Evolutionary conservation across 2,113 vertebrate genomes (phyloP).

Genomic region (Myocastor coypus): DNA sequence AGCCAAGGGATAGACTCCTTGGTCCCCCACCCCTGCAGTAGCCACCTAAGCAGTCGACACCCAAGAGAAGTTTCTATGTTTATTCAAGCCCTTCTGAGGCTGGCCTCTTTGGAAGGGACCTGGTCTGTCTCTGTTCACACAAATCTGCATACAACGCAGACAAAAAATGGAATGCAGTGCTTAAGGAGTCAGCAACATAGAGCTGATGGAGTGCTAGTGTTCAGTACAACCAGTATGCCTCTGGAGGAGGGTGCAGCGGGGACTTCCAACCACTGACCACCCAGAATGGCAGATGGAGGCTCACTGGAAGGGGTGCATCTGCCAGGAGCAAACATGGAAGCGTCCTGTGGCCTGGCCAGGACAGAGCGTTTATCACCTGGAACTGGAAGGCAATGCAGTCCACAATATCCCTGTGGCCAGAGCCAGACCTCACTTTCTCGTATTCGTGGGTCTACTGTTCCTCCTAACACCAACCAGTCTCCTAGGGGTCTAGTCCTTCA

Average conservation of each 20-base stretch:
- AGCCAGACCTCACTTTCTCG: not conserved
- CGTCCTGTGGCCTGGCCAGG: not conserved
- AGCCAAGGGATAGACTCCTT: no score
- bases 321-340: not conserved
- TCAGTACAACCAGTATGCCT: not conserved
- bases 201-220: not conserved
- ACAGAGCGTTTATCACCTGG: not conserved
- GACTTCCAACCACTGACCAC: not conserved
- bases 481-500: not conserved
- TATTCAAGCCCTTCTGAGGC: slow-evolving; percentile 57
- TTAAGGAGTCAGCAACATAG: not conserved
- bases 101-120: not conserved
- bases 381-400: no score
- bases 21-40: not conserved
- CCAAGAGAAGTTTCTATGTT: not conserved
- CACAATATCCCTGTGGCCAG: not conserved
- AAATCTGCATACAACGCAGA: not conserved
- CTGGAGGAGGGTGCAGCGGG: not conserved
- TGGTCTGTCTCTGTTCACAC: not conserved
- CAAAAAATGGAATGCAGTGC: not conserved
- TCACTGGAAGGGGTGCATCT: not conserved
- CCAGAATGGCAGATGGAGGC: not conserved
- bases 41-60: not conserved
- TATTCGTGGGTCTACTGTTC: not conserved
- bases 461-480: not conserved